Conservation (phyloP, 2,888 invertebrate species). For the Eupithecia vulgata region DNA sequence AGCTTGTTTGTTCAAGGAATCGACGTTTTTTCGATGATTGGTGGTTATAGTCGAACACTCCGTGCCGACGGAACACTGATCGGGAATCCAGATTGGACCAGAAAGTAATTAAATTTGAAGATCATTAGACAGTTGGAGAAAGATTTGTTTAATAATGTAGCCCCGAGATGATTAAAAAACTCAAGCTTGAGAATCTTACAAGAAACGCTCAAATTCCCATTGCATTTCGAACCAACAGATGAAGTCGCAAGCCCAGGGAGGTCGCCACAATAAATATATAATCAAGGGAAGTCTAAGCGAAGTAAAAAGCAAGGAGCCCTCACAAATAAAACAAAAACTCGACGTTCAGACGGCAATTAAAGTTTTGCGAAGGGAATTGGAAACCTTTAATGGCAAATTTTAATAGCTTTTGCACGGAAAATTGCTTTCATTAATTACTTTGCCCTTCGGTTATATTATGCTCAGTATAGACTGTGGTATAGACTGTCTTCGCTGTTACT, state of each 20-base stretch:
- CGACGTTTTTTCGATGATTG: slow-evolving; percentile 68
- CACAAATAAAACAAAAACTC: slow-evolving; percentile 56
- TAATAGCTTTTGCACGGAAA: slow-evolving; percentile 71
- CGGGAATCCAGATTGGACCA: slow-evolving; percentile 55
- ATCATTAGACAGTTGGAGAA: slow-evolving; percentile 40
- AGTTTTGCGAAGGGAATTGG: slow-evolving; percentile 65
- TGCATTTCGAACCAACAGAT: slow-evolving; percentile 53
- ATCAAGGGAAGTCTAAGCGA: slow-evolving; percentile 56
- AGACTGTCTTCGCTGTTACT: slow-evolving; percentile 56
- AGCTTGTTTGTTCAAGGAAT: slow-evolving; percentile 68
- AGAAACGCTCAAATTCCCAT: slow-evolving; percentile 39
- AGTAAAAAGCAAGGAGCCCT: slow-evolving; percentile 57
- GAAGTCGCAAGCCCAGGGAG: slow-evolving; percentile 57
- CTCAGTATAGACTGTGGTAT: slow-evolving; percentile 51
- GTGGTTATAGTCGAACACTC: slow-evolving; percentile 59
- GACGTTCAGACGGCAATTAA: slow-evolving; percentile 60
- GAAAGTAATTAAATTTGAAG: slow-evolving; percentile 44
- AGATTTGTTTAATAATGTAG: slow-evolving; percentile 38
- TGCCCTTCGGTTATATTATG: slow-evolving; percentile 59
- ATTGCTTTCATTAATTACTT: slow-evolving; percentile 70
- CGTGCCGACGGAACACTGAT: slow-evolving; percentile 63
- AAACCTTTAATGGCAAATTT: slow-evolving; percentile 68
- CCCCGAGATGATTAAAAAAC: slow-evolving; percentile 36
- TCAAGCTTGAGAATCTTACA: slow-evolving; percentile 26
- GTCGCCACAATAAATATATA: slow-evolving; percentile 67